phyloP scores from a whole-genome alignment of 2,113 vertebrate species.

The Apistogramma diplotaenia region DNA sequence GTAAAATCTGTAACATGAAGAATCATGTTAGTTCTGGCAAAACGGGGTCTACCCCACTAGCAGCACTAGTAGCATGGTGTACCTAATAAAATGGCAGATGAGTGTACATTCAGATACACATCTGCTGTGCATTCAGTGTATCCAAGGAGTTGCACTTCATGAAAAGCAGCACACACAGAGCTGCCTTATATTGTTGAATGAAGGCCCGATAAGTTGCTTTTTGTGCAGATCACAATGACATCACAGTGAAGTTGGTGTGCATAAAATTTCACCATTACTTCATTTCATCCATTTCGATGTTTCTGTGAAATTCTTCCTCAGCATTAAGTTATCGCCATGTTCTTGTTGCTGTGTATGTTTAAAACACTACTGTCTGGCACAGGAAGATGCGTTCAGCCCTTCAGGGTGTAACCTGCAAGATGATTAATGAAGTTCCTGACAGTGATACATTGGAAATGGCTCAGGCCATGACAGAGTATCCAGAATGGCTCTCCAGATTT shows the following conservation, averaged over 20 bases:
- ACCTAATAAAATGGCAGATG: too few species aligned
- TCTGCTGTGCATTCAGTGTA: too few species aligned
- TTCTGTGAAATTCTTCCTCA: neutral
- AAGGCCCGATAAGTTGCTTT: neutral
- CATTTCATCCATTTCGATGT: neutral
- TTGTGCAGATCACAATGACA: neutral
- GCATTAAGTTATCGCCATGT: neutral
- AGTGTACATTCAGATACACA: too few species aligned
- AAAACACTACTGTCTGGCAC: neutral
- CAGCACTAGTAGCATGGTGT: too few species aligned
- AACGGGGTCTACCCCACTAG: too few species aligned
- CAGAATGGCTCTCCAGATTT: slow-evolving; percentile 60
- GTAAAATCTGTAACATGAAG: too few species aligned
- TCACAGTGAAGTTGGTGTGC: neutral
- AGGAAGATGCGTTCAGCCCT: slow-evolving; percentile 61
- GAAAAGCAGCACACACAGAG: too few species aligned
- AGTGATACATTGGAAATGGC: slow-evolving; percentile 31
- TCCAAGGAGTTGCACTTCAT: too few species aligned
- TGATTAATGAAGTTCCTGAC: slow-evolving; percentile 45
- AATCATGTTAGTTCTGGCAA: too few species aligned
- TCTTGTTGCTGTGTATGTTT: neutral
- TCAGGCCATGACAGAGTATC: slow-evolving; percentile 40
- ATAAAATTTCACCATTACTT: neutral
- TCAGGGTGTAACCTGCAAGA: slow-evolving; percentile 70
- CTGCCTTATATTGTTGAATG: too few species aligned